A percentile compares a stretch with the other conserved stretches of the same genome.
Evolutionary conservation across 2,113 vertebrate species (phyloP).

Genomic region (Morone chrysops): DNA sequence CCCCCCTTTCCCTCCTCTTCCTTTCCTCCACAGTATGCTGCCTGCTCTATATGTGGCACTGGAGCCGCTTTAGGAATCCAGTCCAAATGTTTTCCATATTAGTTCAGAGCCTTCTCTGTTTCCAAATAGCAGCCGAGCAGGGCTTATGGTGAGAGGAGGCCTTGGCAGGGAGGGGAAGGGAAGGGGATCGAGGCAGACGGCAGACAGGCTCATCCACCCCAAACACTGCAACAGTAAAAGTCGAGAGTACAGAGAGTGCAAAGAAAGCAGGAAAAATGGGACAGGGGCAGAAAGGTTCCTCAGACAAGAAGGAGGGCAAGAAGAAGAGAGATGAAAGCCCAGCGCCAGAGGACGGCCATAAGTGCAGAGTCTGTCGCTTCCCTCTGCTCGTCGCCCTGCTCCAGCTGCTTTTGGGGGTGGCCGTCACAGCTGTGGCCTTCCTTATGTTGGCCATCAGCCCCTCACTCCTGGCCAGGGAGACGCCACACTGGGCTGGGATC

Average conservation of each 20-base stretch:
- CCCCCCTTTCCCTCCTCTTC: constrained; percentile 60
- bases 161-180: constrained; percentile 66
- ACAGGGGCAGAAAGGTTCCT: constrained; percentile 69
- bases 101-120: constrained; percentile 90
- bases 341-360: constrained; percentile 82
- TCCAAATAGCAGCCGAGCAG: constrained; percentile 84
- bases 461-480: constrained; percentile 94
- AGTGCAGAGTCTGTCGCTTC: constrained; percentile 93
- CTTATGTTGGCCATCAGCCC: constrained; percentile 91
- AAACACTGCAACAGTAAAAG: constrained; percentile 65
- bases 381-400: constrained; percentile 92
- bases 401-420: constrained; percentile 92
- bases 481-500: constrained; percentile 98
- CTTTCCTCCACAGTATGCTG: constrained; percentile 68
- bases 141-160: constrained; percentile 76
- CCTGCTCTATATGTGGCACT: constrained; percentile 90
- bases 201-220: constrained; percentile 59
- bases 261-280: constrained; percentile 72
- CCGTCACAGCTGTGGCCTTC: constrained; percentile 92
- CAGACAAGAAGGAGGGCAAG: constrained; percentile 73
- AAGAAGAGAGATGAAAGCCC: constrained; percentile 72
- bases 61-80: constrained; percentile 82
- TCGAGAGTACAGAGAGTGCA: constrained; percentile 48
- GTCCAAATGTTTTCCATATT: constrained; percentile 98
- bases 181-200: constrained; percentile 54